phyloP scores from a whole-genome alignment of 2,888 invertebrate species.

The Oeneis ivallda region DNA sequence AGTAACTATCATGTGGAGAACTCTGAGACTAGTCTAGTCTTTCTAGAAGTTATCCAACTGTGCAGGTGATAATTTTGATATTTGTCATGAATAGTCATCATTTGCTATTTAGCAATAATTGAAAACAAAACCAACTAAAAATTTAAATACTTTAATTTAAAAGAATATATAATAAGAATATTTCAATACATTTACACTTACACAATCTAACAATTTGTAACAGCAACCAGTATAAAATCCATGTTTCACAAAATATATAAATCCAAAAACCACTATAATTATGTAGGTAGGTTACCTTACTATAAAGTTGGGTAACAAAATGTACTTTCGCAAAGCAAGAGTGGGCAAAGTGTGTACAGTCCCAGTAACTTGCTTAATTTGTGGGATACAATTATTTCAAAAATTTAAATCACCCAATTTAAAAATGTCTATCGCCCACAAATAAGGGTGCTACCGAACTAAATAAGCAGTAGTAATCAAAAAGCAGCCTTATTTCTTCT shows the following conservation, averaged over 20 bases:
- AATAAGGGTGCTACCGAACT: background rate
- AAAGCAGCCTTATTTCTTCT: constrained; percentile 58
- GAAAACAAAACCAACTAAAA: background rate
- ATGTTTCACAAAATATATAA: background rate
- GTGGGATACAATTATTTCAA: background rate
- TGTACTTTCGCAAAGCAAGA: background rate
- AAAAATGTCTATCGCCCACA: background rate
- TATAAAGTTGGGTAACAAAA: background rate
- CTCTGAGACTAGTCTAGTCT: too few relatives aligned
- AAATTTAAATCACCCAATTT: background rate
- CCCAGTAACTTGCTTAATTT: background rate
- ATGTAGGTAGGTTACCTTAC: too few relatives aligned
- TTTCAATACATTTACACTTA: constrained; percentile 2
- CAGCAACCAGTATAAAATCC: constrained; percentile 10
- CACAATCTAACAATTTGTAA: constrained; percentile 8
- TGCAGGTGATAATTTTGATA: too few relatives aligned
- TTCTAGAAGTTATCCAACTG: too few relatives aligned
- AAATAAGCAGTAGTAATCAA: background rate
- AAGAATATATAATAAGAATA: too few relatives aligned
- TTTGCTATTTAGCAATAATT: background rate
- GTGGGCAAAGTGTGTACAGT: background rate
- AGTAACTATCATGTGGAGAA: too few relatives aligned
- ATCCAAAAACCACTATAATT: background rate
- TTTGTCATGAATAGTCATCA: too few relatives aligned
- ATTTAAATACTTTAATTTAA: constrained; percentile 18